Base-by-base conservation (phyloP, 1,140 invertebrate genomes). In the Limonius californicus region DNA sequence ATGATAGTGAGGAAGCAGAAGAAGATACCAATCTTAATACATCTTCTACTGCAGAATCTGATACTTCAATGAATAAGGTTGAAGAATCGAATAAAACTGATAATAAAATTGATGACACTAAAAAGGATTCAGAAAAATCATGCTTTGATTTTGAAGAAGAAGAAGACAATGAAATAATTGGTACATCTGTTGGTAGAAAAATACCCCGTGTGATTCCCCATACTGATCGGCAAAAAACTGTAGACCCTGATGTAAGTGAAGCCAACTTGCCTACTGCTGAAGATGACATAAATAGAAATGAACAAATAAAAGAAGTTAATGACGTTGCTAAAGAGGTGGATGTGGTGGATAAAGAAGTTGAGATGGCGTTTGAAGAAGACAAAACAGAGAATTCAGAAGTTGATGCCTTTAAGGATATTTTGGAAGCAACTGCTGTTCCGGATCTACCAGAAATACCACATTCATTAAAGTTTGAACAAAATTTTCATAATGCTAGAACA, bases 121-220 rank as follows among this genome's bases (percentile, higher is more conserved):
- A 21, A 58, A 54, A 65, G 19, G 53, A 62, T 55, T 23, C 42
- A 57, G 32, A 73, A 59, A 74, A 80, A 67, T 80, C 81, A 2
- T 84, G 82, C 63, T 84, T 83, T 63, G 82, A 84, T 76, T 84
- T 84, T 62, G 75, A 82, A 14, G 82, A 84, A 30, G 82, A 83
- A 39, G 81, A 82, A 65, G 68, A 80, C 18, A 72, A 73, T 50
- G 72, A 73, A 23, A 73, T 79, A 56, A 27, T 65, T 0, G 57
- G 63, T 9, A 66, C 69, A 9, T 72, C 77, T 18, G 76, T 76
- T 2, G 80, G 80, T 2, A 70, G 80, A 35, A 83, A 83, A 73
- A 80, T 80, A 21, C 77, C 77, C 0, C 66, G 75, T 63, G 73
- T 76, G 50, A 79, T 79, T 55, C 77, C 68, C 1, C 66, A 65